These are phyloP conservation scores for Pogona vitticeps DNA, from an alignment of 2,113 vertebrate species.

Conservation along the genomic window DNA sequence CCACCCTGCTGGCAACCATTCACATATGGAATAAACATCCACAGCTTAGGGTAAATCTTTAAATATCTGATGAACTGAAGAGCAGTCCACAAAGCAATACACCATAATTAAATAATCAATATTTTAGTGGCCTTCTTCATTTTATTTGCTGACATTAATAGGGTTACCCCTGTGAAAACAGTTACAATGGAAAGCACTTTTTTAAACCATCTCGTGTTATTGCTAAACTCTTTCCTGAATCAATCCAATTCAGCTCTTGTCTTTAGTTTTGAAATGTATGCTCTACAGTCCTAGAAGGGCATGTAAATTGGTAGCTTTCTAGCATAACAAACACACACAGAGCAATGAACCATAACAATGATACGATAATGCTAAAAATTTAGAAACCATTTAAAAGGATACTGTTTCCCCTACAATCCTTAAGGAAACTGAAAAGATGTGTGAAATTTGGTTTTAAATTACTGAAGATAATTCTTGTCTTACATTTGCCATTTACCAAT, in stretches of 20 bases:
- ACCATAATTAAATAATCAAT: not conserved
- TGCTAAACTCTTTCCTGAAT: conserved; percentile 26
- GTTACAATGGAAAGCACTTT: not conserved
- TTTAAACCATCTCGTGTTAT: not conserved
- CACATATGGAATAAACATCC: not conserved
- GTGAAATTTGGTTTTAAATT: not conserved
- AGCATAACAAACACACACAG: not conserved
- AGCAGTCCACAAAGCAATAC: not conserved
- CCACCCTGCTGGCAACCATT: not conserved
- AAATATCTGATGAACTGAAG: not conserved
- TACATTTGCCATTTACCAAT: not conserved
- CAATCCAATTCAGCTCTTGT: conserved; percentile 27
- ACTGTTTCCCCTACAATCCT: not conserved
- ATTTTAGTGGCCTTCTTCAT: not conserved
- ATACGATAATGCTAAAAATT: conserved; percentile 6
- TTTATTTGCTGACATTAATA: not conserved
- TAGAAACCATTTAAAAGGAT: not conserved
- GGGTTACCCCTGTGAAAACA: not conserved
- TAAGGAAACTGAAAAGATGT: not conserved
- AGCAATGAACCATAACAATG: not conserved
- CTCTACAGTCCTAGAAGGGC: conserved; percentile 38
- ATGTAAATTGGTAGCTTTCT: conserved; percentile 10
- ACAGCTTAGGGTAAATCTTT: not conserved
- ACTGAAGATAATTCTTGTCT: not conserved
- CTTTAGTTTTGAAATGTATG: conserved; percentile 1